Evolutionary conservation across 2,113 vertebrate genomes (phyloP).

Genomic region (Haemorhous mexicanus): DNA sequence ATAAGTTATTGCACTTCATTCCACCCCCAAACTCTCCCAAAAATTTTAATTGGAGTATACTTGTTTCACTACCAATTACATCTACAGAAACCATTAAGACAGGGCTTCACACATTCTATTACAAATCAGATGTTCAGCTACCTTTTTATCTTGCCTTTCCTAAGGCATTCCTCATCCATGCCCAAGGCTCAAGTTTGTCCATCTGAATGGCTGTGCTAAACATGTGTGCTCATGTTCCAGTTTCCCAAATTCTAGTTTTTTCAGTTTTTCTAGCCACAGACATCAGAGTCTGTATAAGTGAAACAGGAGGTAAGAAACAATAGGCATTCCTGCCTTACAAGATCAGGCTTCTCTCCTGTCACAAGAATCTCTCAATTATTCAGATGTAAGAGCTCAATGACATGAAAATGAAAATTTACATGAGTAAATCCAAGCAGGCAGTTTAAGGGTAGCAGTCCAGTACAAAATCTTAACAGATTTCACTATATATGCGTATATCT

Average conservation of each 20-base stretch:
- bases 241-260: not conserved
- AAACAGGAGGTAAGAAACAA: not conserved
- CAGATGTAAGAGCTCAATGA: not conserved
- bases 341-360: fast-evolving
- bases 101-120: not conserved
- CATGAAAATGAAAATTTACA: not conserved
- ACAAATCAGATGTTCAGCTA: not conserved
- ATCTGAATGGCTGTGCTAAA: not conserved
- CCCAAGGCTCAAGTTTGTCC: not conserved
- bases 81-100: not conserved
- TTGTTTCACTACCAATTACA: not conserved
- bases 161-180: not conserved
- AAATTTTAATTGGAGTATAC: not conserved
- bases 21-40: fast-evolving
- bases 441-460: not conserved
- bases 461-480: not conserved
- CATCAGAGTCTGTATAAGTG: not conserved
- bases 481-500: not conserved
- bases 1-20: not conserved
- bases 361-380: not conserved
- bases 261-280: not conserved
- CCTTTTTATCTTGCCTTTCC: not conserved
- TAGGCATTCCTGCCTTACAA: not conserved
- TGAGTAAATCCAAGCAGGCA: not conserved
- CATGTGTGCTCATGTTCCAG: not conserved